These are phyloP conservation scores for Leptopilina boulardi DNA, from an alignment of 1,140 invertebrate genomes.

Conservation along the genomic window DNA sequence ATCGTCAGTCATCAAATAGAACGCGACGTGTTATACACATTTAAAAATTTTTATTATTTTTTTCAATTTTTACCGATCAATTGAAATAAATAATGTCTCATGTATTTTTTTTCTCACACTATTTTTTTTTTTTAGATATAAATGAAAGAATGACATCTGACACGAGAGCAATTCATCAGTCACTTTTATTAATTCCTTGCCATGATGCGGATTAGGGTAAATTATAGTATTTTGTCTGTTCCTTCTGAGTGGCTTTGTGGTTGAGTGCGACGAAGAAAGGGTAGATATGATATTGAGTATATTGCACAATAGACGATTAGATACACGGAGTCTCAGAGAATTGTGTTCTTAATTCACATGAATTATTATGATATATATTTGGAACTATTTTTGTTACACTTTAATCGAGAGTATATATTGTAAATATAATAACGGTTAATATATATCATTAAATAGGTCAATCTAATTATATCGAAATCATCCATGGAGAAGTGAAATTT, in stretches of 20 bases:
- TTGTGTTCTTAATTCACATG: neutral
- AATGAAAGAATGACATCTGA: constrained; percentile 57
- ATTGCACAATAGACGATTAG: constrained; percentile 14
- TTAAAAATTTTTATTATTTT: no score
- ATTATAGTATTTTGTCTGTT: constrained; percentile 4
- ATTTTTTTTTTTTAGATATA: neutral
- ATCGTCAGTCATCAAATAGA: constrained; percentile 63
- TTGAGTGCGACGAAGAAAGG: constrained; percentile 9
- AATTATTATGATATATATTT: neutral
- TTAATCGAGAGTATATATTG: neutral
- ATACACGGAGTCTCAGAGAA: neutral
- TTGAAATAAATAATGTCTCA: no score
- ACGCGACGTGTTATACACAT: constrained; percentile 32
- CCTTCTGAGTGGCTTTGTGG: neutral
- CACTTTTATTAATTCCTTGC: constrained; percentile 69
- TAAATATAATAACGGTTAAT: neutral
- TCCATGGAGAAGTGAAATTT: neutral
- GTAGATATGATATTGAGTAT: neutral
- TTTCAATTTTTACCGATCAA: no score
- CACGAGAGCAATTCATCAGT: constrained; percentile 66
- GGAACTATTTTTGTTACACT: neutral
- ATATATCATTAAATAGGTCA: neutral
- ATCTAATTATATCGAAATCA: neutral
- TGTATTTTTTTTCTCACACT: no score
- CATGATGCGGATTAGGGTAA: constrained; percentile 56